Conservation (phyloP, 2,888 invertebrate genomes). For the Heliconius cydno region DNA sequence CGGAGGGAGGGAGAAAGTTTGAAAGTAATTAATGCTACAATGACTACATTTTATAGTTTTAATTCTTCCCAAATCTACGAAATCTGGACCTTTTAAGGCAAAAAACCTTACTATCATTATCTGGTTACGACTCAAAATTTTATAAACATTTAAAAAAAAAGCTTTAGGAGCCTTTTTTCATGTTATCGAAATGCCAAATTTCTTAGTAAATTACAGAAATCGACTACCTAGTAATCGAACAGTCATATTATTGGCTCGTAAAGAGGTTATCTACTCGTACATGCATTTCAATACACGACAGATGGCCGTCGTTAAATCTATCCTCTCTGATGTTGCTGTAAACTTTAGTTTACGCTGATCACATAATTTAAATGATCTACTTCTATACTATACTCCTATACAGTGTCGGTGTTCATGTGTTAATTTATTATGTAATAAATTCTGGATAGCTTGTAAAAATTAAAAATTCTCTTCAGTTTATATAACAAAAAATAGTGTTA, state of each 20-base stretch:
- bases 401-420: conserved; percentile 4
- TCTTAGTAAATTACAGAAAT: conserved; percentile 1
- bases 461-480: background rate
- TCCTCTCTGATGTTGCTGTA: conserved; percentile 51
- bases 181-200: background rate
- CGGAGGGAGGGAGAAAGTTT: no score
- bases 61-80: no score
- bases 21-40: no score
- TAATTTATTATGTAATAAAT: background rate
- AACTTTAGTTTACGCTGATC: conserved; percentile 46
- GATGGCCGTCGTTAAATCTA: conserved; percentile 67
- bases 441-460: background rate
- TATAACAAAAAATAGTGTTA: no score
- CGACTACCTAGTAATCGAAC: conserved; percentile 9
- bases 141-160: no score
- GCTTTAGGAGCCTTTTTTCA: background rate
- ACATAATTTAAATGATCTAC: conserved; percentile 43
- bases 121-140: no score
- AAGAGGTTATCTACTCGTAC: conserved; percentile 47
- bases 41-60: no score
- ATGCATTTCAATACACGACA: conserved; percentile 55
- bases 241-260: conserved; percentile 45
- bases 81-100: no score
- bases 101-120: no score
- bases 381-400: conserved; percentile 12